Base-by-base conservation (phyloP, 2,797 vertebrate genomes). In the Synaphobranchus kaupii region DNA sequence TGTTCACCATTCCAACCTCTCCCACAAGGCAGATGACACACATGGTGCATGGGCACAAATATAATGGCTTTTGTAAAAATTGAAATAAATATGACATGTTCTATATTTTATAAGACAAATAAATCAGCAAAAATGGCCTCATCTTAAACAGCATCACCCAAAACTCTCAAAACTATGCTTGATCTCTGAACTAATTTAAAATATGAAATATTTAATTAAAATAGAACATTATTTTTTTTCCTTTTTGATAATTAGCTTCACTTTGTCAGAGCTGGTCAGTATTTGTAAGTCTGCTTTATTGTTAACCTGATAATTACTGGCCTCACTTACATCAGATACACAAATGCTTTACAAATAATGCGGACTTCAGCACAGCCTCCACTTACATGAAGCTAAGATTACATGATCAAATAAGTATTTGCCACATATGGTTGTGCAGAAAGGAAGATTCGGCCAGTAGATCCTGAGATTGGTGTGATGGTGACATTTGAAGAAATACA, bases 21-120 rank as follows among this genome's bases (percentile, higher is more conserved):
- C 86, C 86, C 60, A 86, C 86, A 86, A 50, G 78, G 52, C 86
- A 86, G 86, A 86, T 86, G 86, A 60, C 86, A 58, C 81, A 28
- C 80, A 15, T 60, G 56, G n/a, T 66, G 34, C 34, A 47, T 84
- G 58, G 58, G 44, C 47, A 68, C 86, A 86, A 82, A 86, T 86
- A 83, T 80, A 86, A 83, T 44, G 31, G 47, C 50, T 86, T 83
- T 48, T 68, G 71, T 0, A 31, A 66, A 80, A 82, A 68, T 39
- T 82, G 13, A 60, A 86, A 81, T 58, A 39, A 81, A 47, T 81
- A 81, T 34, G 85, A 63, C 44, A 52, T 54, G 48, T 44, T 60
- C 4, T 60, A 2, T 60, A 60, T 60, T 60, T 60, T 60, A 22
- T 58, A 58, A 25, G 13, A 60, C 58, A 68, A 28, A 68, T 68